Conservation (phyloP, 2,888 invertebrate genomes). For the Hyalella azteca region DNA sequence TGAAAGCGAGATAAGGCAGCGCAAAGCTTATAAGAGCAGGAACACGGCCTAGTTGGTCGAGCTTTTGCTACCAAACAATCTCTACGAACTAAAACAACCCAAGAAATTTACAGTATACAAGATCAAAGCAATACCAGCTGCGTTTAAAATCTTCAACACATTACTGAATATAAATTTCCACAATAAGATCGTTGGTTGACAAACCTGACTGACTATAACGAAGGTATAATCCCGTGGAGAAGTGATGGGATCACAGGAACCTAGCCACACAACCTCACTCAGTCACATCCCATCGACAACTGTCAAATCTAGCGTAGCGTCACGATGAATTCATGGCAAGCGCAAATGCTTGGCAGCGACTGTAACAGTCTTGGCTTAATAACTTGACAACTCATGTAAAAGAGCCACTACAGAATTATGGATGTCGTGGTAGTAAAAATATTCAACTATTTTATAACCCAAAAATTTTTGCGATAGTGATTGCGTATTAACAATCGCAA, state of each 20-base stretch:
- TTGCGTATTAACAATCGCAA: background rate
- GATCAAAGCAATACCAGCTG: background rate
- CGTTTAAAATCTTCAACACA: background rate
- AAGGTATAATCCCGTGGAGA: conserved; percentile 2
- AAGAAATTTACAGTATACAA: background rate
- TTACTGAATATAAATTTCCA: background rate
- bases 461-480: background rate
- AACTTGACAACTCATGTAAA: background rate
- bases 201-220: background rate
- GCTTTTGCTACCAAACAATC: conserved; percentile 13
- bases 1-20: conserved; percentile 1
- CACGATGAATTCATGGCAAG: background rate
- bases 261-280: conserved; percentile 6
- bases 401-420: background rate
- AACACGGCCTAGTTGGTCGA: conserved; percentile 5
- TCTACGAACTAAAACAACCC: conserved; percentile 14
- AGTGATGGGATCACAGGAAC: background rate
- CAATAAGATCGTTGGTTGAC: background rate
- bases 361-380: background rate
- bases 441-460: background rate
- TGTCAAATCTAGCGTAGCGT: conserved; percentile 27
- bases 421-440: background rate
- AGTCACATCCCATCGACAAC: conserved; percentile 41
- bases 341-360: background rate
- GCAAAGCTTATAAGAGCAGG: background rate